Evolutionary conservation across 1,140 invertebrate genomes (phyloP), one percentile per base, ranked within the genome.

Genomic region (honey bee (Apis mellifera)): DNA sequence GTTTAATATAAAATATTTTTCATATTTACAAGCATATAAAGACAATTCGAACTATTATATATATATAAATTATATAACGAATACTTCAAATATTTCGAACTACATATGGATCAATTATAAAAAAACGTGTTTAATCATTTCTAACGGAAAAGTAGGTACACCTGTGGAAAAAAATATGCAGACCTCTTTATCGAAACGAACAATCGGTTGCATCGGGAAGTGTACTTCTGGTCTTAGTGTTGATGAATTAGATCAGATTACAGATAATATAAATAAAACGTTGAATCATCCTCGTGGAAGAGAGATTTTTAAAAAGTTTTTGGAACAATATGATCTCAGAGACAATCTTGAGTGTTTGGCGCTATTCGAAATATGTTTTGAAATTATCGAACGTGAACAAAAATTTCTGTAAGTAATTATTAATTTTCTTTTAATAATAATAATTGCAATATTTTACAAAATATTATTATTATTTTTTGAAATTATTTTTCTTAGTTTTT

Each of bases 131-230:
- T 65, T 32, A 57, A 23, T 54, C 0, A 65, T 23, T 74, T 81
- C 13, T 23, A 7, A 48, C 2, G 19, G 7, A 50, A 42, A 23
- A 8, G 19, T 55, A 5, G 13, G 21, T 60, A 17, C 32, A 17
- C 5, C 50, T 68, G 19, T 26, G 57, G 32, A 50, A 71, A 62
- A 50, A 78, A 83, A 50, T 12, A 89, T 89, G 86, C 84, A 90
- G 70, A 60, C 84, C 32, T 69, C 86, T 19, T 78, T 68, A 26
- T 19, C 84, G 19, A 77, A 23, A 15, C 74, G 64, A 75, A 62
- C 48, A 11, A 78, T 92, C 59, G 89, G 89, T 1, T 92, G 90
- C 65, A 89, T 92, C 42, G 90, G 88, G 69, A 92, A 92, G 76
- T 92, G 91, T 72, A 87, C 81, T 12, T 86, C 78, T 59, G 90